Evolutionary conservation across 2,888 invertebrate species (phyloP), one percentile per base, ranked within the genome.

Genomic region (Amorpha juglandis): DNA sequence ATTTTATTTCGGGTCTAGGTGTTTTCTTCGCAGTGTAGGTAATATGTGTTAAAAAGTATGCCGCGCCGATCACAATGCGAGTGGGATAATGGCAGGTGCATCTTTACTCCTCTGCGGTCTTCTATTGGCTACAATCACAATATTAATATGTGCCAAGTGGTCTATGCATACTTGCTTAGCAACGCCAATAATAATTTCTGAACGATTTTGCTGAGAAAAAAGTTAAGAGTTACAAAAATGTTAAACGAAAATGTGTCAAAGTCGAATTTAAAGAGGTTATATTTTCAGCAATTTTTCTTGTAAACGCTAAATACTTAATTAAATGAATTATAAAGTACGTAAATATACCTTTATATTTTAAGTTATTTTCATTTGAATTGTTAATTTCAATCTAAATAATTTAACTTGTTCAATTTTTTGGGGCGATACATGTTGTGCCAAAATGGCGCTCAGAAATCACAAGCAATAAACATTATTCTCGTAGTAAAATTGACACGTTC

Each of bases 401-500:
- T 48, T 63, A n/a, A 7, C n/a, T 33, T 21, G 12, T 19, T 4
- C 14, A 21, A 65, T 45, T 47, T 58, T 48, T 55, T 7, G 21
- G 35, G 58, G n/a, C 48, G 35, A 19, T 58, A 58, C 48, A 58
- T 58, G 27, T 19, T 12, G 33, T 52, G 51, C 68, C 85, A 86
- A 86, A 80, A 86, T 86, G 86, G 86, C 86, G 86, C 78, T 77
- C 66, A 75, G 71, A 70, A 74, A 71, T 65, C 67, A 67, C 69
- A 70, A 71, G 71, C 69, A 74, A 73, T 76, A 80, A 76, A 81
- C 74, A 74, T 70, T 73, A 67, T 63, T 73, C 71, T 68, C 68
- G 67, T 67, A 70, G 69, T 66, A 73, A 77, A 75, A 74, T 71
- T 80, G 74, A 76, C 72, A 76, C 77, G 73, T 74, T 76, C 70